A percentile compares a stretch with the other conserved stretches of the same genome.
Evolutionary conservation across 2,113 vertebrate species (phyloP).

Genomic region (Recurvirostra avosetta): DNA sequence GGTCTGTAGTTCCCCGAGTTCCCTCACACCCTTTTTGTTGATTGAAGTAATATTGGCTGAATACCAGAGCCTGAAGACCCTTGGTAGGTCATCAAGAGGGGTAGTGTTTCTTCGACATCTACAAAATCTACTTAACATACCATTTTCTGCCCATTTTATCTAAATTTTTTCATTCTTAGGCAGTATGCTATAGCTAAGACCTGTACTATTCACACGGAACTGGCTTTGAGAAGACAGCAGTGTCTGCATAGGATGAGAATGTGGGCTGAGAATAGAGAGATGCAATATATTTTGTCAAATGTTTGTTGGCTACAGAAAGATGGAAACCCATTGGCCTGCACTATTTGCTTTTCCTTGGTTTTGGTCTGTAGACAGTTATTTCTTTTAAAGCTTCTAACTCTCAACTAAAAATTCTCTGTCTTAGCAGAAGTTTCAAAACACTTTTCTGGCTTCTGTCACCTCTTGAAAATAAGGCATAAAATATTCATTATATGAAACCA

Average conservation of each 20-base stretch:
- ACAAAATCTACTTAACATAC: background rate
- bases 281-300: background rate
- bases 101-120: background rate
- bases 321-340: background rate
- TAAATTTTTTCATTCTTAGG: background rate
- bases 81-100: background rate
- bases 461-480: background rate
- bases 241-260: background rate
- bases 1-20: background rate
- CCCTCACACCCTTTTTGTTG: background rate
- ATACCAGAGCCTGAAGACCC: background rate
- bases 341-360: background rate
- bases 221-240: background rate
- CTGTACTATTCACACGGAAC: background rate
- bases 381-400: background rate
- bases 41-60: background rate
- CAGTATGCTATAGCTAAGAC: background rate
- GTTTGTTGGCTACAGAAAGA: background rate
- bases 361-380: background rate
- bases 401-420: background rate
- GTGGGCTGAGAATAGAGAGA: background rate
- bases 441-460: background rate
- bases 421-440: background rate
- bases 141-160: background rate
- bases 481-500: background rate